Evolutionary conservation across 2,797 vertebrate genomes (phyloP).

Genomic region (Enteromius unitaeniatus): DNA sequence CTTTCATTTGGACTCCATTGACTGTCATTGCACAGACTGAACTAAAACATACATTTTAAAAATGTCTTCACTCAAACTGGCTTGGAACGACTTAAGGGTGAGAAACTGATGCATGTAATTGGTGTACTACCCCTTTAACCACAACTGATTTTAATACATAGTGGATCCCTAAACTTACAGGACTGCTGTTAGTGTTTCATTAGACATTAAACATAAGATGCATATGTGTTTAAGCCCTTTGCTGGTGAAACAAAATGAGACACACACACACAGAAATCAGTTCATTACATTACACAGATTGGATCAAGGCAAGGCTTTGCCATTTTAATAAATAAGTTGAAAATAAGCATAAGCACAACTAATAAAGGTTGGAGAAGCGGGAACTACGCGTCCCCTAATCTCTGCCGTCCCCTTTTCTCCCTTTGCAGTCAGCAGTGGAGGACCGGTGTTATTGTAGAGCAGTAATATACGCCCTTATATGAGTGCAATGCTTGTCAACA

Average conservation of each 20-base stretch:
- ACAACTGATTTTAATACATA: not conserved
- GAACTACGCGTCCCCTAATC: not conserved
- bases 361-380: slow-evolving; percentile 30
- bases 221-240: slow-evolving; percentile 78
- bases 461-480: slow-evolving; percentile 42
- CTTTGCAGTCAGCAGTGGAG: slow-evolving; percentile 41
- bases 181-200: slow-evolving; percentile 64
- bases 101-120: slow-evolving; percentile 11
- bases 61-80: no score
- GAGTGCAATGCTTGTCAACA: slow-evolving; percentile 63
- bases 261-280: slow-evolving; percentile 40
- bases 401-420: slow-evolving; percentile 32
- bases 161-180: slow-evolving; percentile 65
- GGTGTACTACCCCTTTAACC: slow-evolving; percentile 2
- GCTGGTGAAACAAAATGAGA: slow-evolving; percentile 59
- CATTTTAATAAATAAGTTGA: slow-evolving; percentile 58
- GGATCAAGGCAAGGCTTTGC: slow-evolving; percentile 40
- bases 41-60: not conserved
- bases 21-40: not conserved
- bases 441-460: slow-evolving; percentile 60
- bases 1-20: no score
- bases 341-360: slow-evolving; percentile 55
- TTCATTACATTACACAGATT: slow-evolving; percentile 43
- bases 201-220: slow-evolving; percentile 65
- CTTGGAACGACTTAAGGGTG: not conserved